These are phyloP conservation scores for Congeria kusceri DNA, from an alignment of 2,888 invertebrate genomes.

Conservation along the genomic window DNA sequence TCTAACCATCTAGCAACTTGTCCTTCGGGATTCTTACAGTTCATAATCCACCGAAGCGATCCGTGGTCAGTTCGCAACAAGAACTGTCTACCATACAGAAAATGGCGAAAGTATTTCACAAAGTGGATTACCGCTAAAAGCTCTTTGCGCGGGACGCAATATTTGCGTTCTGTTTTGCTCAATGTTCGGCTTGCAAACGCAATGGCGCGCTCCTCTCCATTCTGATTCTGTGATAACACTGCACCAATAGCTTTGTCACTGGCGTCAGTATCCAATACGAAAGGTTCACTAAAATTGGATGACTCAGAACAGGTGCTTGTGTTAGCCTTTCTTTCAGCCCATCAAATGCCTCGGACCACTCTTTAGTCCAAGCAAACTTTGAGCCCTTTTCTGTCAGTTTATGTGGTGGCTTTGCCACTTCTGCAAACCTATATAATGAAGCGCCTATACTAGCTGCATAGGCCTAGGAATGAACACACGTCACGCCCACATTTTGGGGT, in stretches of 20 bases:
- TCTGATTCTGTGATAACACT: conserved; percentile 23
- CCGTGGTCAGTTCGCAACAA: conserved; percentile 14
- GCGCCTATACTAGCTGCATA: conserved; percentile 30
- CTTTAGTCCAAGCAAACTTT: conserved; percentile 25
- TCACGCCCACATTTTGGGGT: conserved; percentile 16
- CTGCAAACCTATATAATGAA: conserved; percentile 35
- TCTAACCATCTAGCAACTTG: conserved; percentile 27
- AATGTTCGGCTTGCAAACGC: conserved; percentile 24
- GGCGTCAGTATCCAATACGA: conserved; percentile 37
- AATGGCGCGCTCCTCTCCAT: conserved; percentile 24
- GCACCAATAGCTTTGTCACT: conserved; percentile 24
- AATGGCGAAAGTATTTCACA: conserved; percentile 32
- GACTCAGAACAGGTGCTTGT: conserved; percentile 17
- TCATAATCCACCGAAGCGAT: conserved; percentile 15
- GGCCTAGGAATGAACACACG: conserved; percentile 25
- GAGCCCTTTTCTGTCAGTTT: conserved; percentile 29
- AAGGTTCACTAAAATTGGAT: conserved; percentile 24
- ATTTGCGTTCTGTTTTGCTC: not conserved
- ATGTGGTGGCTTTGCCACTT: conserved; percentile 22
- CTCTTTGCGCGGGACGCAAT: conserved; percentile 22
- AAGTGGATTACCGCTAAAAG: conserved; percentile 20
- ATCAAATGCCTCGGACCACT: conserved; percentile 21
- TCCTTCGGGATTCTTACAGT: conserved; percentile 25
- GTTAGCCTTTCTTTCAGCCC: conserved; percentile 21
- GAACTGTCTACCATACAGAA: conserved; percentile 18